Conservation (phyloP, 1,140 invertebrate genomes). For the Asbolus verrucosus region DNA sequence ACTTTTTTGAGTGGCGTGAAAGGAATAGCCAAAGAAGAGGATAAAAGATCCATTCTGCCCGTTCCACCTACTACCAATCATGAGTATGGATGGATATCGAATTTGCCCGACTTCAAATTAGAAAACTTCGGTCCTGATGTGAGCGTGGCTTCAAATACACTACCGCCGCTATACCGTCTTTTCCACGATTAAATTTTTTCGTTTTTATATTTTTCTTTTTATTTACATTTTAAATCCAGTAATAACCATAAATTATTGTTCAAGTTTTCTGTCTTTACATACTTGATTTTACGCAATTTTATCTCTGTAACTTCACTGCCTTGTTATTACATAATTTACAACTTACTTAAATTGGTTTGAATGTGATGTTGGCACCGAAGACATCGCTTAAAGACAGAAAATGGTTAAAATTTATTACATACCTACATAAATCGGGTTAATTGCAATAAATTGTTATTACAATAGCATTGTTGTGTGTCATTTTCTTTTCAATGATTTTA, state of each 20-base stretch:
- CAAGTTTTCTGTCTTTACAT: no score
- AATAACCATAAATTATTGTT: no score
- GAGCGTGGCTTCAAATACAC: slow-evolving; percentile 35
- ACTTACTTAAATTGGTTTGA: background rate
- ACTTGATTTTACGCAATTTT: no score
- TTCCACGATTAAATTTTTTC: background rate
- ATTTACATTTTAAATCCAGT: no score
- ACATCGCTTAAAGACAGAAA: background rate
- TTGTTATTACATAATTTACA: no score
- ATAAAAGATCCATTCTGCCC: background rate
- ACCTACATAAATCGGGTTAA: slow-evolving; percentile 15
- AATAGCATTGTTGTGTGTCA: slow-evolving; percentile 25
- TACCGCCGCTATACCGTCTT: slow-evolving; percentile 40
- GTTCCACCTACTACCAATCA: slow-evolving; percentile 54
- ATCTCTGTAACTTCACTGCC: no score
- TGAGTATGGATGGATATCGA: slow-evolving; percentile 55
- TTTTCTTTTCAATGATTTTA: slow-evolving; percentile 26
- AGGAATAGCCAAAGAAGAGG: background rate
- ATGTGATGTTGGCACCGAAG: background rate
- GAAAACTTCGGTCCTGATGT: slow-evolving; percentile 54
- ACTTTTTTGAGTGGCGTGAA: background rate
- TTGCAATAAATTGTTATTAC: slow-evolving; percentile 9
- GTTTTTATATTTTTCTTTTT: background rate
- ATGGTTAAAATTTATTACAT: background rate
- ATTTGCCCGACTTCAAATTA: slow-evolving; percentile 50